Evolutionary conservation across 2,888 invertebrate genomes (phyloP), one percentile per base, ranked within the genome.

Genomic region (Drosophila paranaensis): DNA sequence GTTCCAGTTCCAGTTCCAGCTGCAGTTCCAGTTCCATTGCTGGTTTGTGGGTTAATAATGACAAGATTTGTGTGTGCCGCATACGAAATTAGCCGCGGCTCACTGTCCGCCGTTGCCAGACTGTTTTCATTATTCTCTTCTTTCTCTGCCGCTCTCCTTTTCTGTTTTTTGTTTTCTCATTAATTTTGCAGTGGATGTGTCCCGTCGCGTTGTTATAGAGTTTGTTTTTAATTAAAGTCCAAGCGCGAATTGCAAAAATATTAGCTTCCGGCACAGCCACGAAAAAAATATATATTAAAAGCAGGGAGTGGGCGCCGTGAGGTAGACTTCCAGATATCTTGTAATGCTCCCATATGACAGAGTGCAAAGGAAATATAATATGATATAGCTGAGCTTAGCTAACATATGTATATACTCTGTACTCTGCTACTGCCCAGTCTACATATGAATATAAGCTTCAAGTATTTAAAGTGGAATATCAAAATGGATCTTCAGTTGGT

Each of bases 21-120:
- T 39, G 10, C 56, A 27, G 30, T 33, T 43, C 20, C 53, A 65
- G 39, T 37, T 37, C 40, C 67, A 56, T n/a, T 48, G 33, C 42
- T 33, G 42, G 42, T 14, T 71, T 66, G 64, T 71, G 63, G 77
- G 70, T 88, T 88, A 89, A 81, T 89, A 84, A 89, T 85, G 88
- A 71, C 85, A 72, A 88, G 89, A 84, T 84, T 84, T 89, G 89
- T 84, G 88, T 74, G 88, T 56, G 77, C 63, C 70, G 84, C 89
- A 84, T 84, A 79, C 85, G 66, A 88, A 84, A 84, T 89, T 87
- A 89, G 86, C 63, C 14, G 48, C 30, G 33, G 55, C 27, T 37
- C 58, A 57, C 53, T 46, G 50, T 46, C 60, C 57, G 40, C 61
- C 69, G 64, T 76, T 69, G 61, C 75, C 79, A 75, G 71, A 66